Conservation (phyloP, 2,888 invertebrate genomes). For the Habrosyne pyritoides region DNA sequence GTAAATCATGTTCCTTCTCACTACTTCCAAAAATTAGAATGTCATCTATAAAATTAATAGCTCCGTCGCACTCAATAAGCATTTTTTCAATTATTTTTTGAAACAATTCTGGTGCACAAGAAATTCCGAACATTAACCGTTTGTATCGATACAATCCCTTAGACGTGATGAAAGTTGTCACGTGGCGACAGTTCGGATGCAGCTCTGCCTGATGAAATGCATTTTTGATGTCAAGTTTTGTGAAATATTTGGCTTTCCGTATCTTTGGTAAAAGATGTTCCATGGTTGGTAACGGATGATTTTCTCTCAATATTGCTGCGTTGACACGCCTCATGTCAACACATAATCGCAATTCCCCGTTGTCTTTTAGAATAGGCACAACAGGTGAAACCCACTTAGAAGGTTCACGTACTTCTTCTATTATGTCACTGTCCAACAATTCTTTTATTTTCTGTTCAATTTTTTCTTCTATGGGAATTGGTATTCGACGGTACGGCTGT, state of each 20-base stretch:
- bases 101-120: slow-evolving; percentile 53
- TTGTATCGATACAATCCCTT: slow-evolving; percentile 44
- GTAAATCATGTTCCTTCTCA: slow-evolving; percentile 18
- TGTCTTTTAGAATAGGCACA: slow-evolving; percentile 30
- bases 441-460: slow-evolving; percentile 25
- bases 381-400: slow-evolving; percentile 31
- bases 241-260: slow-evolving; percentile 26
- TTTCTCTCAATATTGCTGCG: slow-evolving; percentile 31
- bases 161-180: slow-evolving; percentile 33
- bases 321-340: slow-evolving; percentile 42
- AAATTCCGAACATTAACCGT: slow-evolving; percentile 54
- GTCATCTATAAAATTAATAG: slow-evolving; percentile 35
- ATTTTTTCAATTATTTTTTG: slow-evolving; percentile 46
- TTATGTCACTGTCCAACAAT: slow-evolving; percentile 25
- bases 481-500: slow-evolving; percentile 18
- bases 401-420: slow-evolving; percentile 25
- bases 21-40: slow-evolving; percentile 27
- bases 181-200: slow-evolving; percentile 19
- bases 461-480: slow-evolving; percentile 21
- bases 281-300: slow-evolving; percentile 36
- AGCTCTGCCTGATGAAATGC: slow-evolving; percentile 37
- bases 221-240: slow-evolving; percentile 30
- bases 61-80: slow-evolving; percentile 26
- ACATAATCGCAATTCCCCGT: slow-evolving; percentile 31
- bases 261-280: slow-evolving; percentile 32